These are phyloP conservation scores for Hirudinaria manillensis DNA, from an alignment of 2,888 invertebrate species.

Conservation along the genomic window DNA sequence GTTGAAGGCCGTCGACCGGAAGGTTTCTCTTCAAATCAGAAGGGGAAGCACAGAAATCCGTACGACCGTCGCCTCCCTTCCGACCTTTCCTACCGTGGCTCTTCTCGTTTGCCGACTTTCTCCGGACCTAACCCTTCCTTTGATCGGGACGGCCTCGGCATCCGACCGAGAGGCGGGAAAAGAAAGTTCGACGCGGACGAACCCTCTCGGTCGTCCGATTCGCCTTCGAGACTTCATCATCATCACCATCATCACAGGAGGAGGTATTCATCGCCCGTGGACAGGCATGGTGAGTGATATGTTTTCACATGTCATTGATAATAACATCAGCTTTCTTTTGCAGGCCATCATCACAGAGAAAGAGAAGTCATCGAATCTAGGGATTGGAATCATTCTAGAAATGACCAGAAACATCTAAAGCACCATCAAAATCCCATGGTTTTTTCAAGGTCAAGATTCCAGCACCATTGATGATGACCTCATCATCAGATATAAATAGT, in stretches of 20 bases:
- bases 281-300: background rate
- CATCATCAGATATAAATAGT: too few species aligned
- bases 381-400: background rate
- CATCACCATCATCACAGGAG: constrained; percentile 1
- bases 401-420: background rate
- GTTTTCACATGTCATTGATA: background rate
- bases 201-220: background rate
- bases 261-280: background rate
- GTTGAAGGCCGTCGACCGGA: background rate
- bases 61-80: background rate
- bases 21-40: too few species aligned
- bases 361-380: background rate
- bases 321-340: background rate
- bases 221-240: background rate
- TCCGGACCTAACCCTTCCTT: too few species aligned
- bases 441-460: constrained; percentile 8
- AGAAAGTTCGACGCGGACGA: too few species aligned
- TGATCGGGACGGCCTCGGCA: too few species aligned
- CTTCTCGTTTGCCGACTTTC: background rate
- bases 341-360: constrained; percentile 6
- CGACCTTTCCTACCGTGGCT: background rate
- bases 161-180: too few species aligned
- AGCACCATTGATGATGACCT: background rate
- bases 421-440: background rate
- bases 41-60: too few species aligned